These are phyloP conservation scores for Idris sp. DNA, from an alignment of 1,140 invertebrate species.

Conservation along the genomic window DNA sequence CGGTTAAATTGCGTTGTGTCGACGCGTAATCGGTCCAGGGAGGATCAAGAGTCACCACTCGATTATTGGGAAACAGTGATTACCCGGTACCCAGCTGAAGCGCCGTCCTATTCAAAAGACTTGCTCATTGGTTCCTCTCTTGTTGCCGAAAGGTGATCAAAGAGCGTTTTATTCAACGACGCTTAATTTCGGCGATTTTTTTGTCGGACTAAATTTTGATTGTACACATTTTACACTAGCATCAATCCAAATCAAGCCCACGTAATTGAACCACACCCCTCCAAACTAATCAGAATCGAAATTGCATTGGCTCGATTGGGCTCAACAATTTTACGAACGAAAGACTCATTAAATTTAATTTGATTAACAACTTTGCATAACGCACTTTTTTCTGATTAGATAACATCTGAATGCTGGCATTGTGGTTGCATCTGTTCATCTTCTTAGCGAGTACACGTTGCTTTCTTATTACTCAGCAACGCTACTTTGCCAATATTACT, in stretches of 20 bases:
- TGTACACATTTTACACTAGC: background rate
- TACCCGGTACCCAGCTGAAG: slow-evolving; percentile 38
- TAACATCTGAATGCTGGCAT: slow-evolving; percentile 13
- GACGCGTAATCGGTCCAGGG: slow-evolving; percentile 55
- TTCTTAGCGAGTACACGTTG: slow-evolving; percentile 25
- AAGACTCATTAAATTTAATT: slow-evolving; percentile 13
- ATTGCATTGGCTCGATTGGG: background rate
- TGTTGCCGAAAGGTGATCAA: slow-evolving; percentile 56
- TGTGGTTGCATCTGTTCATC: slow-evolving; percentile 42
- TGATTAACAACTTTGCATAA: slow-evolving; percentile 13
- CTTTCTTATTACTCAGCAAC: slow-evolving; percentile 15
- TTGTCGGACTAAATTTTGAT: slow-evolving; percentile 1
- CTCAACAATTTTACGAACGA: too few species aligned
- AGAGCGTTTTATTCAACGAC: slow-evolving; percentile 28
- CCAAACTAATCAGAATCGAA: background rate
- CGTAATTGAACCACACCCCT: slow-evolving; percentile 1
- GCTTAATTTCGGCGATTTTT: slow-evolving; percentile 27
- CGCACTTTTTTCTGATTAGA: slow-evolving; percentile 22
- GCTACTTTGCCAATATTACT: slow-evolving; percentile 62
- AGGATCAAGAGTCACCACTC: slow-evolving; percentile 57
- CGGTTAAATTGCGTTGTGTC: slow-evolving; percentile 53
- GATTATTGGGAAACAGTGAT: slow-evolving; percentile 63
- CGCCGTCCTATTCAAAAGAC: slow-evolving; percentile 52
- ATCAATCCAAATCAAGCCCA: background rate
- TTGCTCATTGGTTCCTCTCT: slow-evolving; percentile 54